These are phyloP conservation scores for Schrankia costaestrigalis DNA, from an alignment of 2,888 invertebrate genomes.

Conservation along the genomic window DNA sequence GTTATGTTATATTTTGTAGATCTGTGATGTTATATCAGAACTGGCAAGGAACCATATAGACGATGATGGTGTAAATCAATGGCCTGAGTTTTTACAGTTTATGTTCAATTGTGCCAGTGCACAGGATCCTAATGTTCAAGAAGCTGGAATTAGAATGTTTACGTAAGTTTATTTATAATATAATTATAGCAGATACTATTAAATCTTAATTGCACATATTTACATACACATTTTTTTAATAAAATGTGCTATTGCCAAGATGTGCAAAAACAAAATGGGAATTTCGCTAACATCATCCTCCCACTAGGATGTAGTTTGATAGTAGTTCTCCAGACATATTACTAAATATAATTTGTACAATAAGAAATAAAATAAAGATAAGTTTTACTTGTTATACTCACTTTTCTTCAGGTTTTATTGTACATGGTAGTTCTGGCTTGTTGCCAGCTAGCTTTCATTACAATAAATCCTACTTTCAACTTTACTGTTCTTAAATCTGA, in stretches of 20 bases:
- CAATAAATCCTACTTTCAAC: too few relatives aligned
- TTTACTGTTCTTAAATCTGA: too few relatives aligned
- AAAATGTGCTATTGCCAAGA: conserved; percentile 62
- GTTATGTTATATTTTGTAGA: conserved; percentile 38
- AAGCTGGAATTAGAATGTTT: conserved; percentile 96
- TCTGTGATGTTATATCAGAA: conserved; percentile 98
- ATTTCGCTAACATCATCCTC: conserved; percentile 75
- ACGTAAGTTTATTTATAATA: conserved; percentile 81
- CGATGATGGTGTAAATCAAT: conserved; percentile 96
- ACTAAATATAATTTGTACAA: too few relatives aligned
- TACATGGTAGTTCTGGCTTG: too few relatives aligned
- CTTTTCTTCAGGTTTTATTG: too few relatives aligned
- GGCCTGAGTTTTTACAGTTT: conserved; percentile 97
- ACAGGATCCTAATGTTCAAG: conserved; percentile 90
- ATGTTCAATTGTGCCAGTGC: conserved; percentile 96
- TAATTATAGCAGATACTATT: background rate
- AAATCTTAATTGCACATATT: conserved; percentile 24
- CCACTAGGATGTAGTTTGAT: conserved; percentile 71
- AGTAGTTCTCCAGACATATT: conserved; percentile 67
- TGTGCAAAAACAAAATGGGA: conserved; percentile 68
- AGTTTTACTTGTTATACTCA: too few relatives aligned
- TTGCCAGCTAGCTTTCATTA: too few relatives aligned
- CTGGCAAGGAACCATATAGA: conserved; percentile 96
- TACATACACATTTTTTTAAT: conserved; percentile 54
- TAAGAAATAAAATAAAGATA: too few relatives aligned